Conservation (phyloP, 2,888 invertebrate genomes). For the Pardosa pseudoannulata region DNA sequence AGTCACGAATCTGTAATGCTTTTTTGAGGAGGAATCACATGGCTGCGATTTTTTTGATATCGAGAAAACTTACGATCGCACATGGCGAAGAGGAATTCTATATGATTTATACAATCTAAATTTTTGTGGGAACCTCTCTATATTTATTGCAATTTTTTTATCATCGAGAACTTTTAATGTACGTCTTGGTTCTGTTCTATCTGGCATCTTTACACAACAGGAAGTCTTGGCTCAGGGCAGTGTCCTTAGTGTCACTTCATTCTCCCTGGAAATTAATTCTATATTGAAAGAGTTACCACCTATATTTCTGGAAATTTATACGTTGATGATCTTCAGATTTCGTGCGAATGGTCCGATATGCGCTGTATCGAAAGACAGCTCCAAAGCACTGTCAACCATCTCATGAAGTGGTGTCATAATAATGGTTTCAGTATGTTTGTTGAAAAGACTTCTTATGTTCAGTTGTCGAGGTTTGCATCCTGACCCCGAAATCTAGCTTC, state of each 20-base stretch:
- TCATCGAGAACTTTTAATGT: too few relatives aligned
- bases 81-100: not conserved
- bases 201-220: constrained; percentile 78
- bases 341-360: not conserved
- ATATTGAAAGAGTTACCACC: not conserved
- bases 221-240: constrained; percentile 16
- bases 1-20: not conserved
- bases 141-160: not conserved
- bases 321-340: constrained; percentile 13
- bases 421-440: too few relatives aligned
- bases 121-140: not conserved
- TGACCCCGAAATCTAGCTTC: not conserved
- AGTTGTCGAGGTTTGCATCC: constrained; percentile 2
- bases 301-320: not conserved
- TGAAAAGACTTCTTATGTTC: constrained; percentile 55
- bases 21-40: not conserved
- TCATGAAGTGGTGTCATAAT: not conserved
- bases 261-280: constrained; percentile 15
- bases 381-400: constrained; percentile 1
- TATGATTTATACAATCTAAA: not conserved
- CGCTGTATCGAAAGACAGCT: not conserved
- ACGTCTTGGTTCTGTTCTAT: too few relatives aligned
- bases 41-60: not conserved
- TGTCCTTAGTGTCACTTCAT: constrained; percentile 21
- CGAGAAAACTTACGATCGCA: not conserved